These are phyloP conservation scores for Ormyrus rosae DNA, from an alignment of 2,888 invertebrate species.

Conservation along the genomic window DNA sequence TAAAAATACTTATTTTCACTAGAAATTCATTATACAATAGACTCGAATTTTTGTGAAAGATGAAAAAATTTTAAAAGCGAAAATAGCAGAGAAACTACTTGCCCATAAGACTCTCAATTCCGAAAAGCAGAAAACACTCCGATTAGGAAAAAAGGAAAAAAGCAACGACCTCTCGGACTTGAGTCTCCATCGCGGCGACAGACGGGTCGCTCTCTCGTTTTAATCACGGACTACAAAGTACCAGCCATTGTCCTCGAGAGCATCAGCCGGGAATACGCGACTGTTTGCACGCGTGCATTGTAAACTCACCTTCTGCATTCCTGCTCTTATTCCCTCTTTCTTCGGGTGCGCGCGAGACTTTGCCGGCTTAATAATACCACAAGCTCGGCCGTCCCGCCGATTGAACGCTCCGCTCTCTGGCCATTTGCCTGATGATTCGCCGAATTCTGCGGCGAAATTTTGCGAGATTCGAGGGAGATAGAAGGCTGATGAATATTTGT, in stretches of 20 bases:
- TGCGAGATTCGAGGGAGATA: too few relatives aligned
- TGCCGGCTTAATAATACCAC: not conserved
- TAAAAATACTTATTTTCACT: too few relatives aligned
- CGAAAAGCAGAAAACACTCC: not conserved
- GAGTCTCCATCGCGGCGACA: not conserved
- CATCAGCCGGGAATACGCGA: not conserved
- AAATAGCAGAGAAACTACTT: too few relatives aligned
- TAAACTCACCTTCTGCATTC: not conserved
- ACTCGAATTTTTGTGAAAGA: too few relatives aligned
- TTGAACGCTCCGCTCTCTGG: not conserved
- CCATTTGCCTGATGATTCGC: not conserved
- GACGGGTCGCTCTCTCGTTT: slow-evolving; percentile 38
- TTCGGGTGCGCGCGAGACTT: not conserved
- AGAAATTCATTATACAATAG: too few relatives aligned
- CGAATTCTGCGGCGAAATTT: too few relatives aligned
- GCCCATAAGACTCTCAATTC: too few relatives aligned
- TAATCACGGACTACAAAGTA: slow-evolving; percentile 71
- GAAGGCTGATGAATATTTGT: too few relatives aligned
- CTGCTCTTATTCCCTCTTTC: not conserved
- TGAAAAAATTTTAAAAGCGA: too few relatives aligned
- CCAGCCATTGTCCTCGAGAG: slow-evolving; percentile 61
- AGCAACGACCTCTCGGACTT: not conserved
- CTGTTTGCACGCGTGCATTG: slow-evolving; percentile 1
- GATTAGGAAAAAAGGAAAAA: not conserved
- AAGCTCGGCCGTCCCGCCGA: not conserved